phyloP scores from a whole-genome alignment of 2,888 invertebrate species.

The Anthoptus insignis region DNA sequence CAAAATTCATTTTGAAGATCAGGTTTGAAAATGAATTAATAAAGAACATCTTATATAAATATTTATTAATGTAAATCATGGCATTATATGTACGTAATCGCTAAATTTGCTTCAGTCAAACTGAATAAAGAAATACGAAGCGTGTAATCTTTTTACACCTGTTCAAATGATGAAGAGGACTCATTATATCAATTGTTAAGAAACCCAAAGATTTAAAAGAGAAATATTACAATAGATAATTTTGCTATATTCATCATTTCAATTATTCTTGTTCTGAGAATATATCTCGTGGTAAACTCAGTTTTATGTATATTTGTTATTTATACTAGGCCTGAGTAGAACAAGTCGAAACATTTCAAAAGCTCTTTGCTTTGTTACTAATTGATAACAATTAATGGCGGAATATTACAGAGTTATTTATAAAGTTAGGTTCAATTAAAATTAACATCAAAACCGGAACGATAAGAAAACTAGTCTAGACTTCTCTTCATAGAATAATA shows the following conservation, averaged over 20 bases:
- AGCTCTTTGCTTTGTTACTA: no score
- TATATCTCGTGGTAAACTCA: no score
- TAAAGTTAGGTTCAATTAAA: background rate
- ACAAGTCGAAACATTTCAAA: no score
- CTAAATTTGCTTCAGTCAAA: background rate
- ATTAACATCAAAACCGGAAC: background rate
- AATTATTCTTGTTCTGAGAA: no score
- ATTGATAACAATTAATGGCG: no score
- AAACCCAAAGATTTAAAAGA: conserved; percentile 14
- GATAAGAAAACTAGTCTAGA: background rate
- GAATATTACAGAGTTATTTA: no score
- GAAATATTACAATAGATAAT: background rate
- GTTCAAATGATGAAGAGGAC: conserved; percentile 11
- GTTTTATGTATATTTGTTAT: no score
- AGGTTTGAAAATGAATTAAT: no score
- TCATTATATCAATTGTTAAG: conserved; percentile 26
- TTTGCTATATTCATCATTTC: no score
- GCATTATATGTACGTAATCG: background rate
- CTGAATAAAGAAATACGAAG: conserved; percentile 15
- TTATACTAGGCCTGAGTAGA: no score
- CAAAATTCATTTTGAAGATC: no score
- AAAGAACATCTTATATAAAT: background rate
- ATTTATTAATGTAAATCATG: background rate
- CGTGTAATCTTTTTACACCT: conserved; percentile 14
- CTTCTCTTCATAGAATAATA: background rate